Percentiles rank a stretch among this genome's conserved stretches.
phyloP scores from a whole-genome alignment of 2,113 vertebrate species.

The Pelecanus crispus region DNA sequence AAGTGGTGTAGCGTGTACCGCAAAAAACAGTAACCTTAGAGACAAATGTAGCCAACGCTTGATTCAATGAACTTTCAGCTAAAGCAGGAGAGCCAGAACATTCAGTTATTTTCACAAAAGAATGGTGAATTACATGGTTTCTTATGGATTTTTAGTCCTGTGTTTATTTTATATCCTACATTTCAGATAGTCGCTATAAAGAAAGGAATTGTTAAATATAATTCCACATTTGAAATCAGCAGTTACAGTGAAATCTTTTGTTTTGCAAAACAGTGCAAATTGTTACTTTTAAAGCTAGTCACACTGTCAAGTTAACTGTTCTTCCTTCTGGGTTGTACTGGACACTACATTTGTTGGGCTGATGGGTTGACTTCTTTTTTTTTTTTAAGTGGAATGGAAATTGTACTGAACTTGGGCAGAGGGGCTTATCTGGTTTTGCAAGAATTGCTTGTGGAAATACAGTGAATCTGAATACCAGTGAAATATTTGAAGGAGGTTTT shows the following conservation, averaged over 20 bases:
- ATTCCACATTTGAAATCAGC: background rate
- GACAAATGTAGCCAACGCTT: background rate
- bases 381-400: background rate
- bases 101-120: background rate
- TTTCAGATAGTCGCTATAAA: background rate
- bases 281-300: background rate
- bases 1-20: background rate
- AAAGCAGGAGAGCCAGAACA: background rate
- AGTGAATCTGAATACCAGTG: background rate
- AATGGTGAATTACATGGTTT: background rate
- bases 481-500: background rate
- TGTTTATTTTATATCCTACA: background rate
- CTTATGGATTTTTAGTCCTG: background rate
- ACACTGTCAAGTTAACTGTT: background rate
- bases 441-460: background rate
- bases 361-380: background rate
- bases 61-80: background rate
- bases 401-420: background rate
- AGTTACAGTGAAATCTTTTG: background rate
- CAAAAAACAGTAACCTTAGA: background rate
- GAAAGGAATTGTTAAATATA: background rate
- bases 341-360: background rate
- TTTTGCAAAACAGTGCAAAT: background rate
- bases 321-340: background rate
- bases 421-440: background rate